Evolutionary conservation across 1,140 invertebrate genomes (phyloP), one percentile per base, ranked within the genome.

Genomic region (Drosophila miranda): DNA sequence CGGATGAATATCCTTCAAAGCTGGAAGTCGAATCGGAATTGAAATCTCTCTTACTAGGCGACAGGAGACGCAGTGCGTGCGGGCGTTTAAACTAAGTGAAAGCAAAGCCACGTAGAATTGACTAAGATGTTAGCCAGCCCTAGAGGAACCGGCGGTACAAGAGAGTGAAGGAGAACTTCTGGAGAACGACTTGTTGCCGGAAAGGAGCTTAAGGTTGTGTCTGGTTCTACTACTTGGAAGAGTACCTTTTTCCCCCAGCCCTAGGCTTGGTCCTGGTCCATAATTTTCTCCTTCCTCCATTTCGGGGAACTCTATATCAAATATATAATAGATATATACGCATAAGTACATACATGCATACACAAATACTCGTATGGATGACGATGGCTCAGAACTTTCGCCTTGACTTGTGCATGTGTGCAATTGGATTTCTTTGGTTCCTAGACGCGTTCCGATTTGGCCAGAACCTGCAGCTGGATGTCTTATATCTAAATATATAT

Each of bases 91-190:
- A 56, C 26, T 60, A 57, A 38, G 4, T 4, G 5, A 59, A 74
- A 44, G 55, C 52, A 70, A 60, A 56, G 55, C 54, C 55, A 69
- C 30, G 56, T 53, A 60, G 51, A 63, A 68, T 78, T 72, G 57
- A 66, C 45, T 75, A 66, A 54, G 49, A 45, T 52, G 64, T 61
- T 61, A 54, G 49, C 41, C 6, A 51, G 14, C 23, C 57, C 30
- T n/a, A 28, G 34, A 41, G 16, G 28, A 14, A n/a, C 34, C 28
- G 21, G 28, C 43, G 48, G 23, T 16, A 56, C 16, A 42, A 23
- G 23, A 11, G 9, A 9, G 9, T 11, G 9, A 34, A 0, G 11
- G 28, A 34, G 28, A 16, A 16, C 16, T 16, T 16, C 16, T 16
- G 52, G 34, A 19, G 26, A 28, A 11, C 9, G 11, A 38, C 34